Evolutionary conservation across 2,797 vertebrate species (phyloP).

Genomic region (Tragopan temminckii): DNA sequence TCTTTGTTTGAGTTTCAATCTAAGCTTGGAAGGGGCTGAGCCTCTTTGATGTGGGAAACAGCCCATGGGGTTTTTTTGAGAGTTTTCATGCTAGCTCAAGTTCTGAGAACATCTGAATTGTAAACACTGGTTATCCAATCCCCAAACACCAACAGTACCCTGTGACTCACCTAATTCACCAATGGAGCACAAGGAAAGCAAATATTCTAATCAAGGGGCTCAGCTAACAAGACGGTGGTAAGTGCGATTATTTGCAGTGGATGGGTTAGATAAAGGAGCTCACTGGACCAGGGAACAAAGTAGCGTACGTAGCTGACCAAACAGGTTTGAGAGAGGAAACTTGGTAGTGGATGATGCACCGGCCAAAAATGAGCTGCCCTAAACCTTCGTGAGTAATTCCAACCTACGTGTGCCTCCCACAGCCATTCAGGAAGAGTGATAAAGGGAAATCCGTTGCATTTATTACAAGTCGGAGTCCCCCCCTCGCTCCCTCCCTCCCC

Average conservation of each 20-base stretch:
- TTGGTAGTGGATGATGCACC: conserved; percentile 34
- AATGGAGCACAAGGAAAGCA: conserved; percentile 63
- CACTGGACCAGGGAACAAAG: conserved; percentile 69
- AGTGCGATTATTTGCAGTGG: conserved; percentile 71
- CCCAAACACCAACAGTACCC: background rate
- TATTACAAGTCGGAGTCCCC: background rate
- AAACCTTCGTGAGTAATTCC: background rate
- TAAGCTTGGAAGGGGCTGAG: conserved; percentile 34
- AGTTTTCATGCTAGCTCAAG: conserved; percentile 69
- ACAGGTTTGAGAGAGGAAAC: conserved; percentile 57
- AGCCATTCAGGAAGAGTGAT: background rate
- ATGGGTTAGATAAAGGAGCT: conserved; percentile 71
- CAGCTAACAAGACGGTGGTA: conserved; percentile 15
- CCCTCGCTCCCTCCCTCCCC: background rate
- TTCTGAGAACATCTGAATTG: conserved; percentile 67
- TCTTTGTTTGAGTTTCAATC: conserved; percentile 69
- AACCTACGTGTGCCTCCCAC: background rate
- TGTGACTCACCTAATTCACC: conserved; percentile 57
- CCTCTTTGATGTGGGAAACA: conserved; percentile 73
- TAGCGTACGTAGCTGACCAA: conserved; percentile 49
- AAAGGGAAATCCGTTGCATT: background rate
- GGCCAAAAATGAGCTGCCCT: conserved; percentile 15
- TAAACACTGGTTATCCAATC: conserved; percentile 57
- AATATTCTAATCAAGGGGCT: conserved; percentile 57
- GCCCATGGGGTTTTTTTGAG: conserved; percentile 17